Evolutionary conservation across 2,797 vertebrate species (phyloP).

Genomic region (Sarcoramphus papa): DNA sequence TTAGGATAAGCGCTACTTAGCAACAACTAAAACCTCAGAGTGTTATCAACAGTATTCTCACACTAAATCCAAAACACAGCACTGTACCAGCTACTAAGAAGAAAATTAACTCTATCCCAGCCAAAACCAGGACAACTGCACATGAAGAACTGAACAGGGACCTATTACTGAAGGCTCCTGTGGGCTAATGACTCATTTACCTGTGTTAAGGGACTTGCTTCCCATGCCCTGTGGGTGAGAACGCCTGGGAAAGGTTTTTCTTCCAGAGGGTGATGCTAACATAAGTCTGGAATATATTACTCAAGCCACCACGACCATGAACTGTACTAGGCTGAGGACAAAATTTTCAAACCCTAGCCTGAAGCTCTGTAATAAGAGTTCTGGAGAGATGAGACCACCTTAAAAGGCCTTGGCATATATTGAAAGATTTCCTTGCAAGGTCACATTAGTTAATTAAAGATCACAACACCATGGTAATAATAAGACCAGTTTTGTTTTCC

Average conservation of each 20-base stretch:
- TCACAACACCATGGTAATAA: neutral
- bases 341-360: neutral
- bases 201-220: neutral
- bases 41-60: too few species aligned
- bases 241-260: neutral
- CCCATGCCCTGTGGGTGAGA: neutral
- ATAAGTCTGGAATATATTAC: neutral
- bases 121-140: too few species aligned
- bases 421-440: neutral
- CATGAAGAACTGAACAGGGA: neutral
- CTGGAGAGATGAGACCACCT: neutral
- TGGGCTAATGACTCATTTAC: neutral
- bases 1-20: too few species aligned
- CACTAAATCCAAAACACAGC: too few species aligned
- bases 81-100: too few species aligned
- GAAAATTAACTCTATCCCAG: too few species aligned
- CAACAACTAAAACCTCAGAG: too few species aligned
- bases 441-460: conserved; percentile 1
- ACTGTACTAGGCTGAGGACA: neutral
- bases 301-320: neutral
- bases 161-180: neutral
- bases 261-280: neutral
- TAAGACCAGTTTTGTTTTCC: neutral
- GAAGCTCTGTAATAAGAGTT: neutral
- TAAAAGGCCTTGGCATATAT: neutral